phyloP scores from a whole-genome alignment of 2,888 invertebrate species.

The Eristalis pertinax region DNA sequence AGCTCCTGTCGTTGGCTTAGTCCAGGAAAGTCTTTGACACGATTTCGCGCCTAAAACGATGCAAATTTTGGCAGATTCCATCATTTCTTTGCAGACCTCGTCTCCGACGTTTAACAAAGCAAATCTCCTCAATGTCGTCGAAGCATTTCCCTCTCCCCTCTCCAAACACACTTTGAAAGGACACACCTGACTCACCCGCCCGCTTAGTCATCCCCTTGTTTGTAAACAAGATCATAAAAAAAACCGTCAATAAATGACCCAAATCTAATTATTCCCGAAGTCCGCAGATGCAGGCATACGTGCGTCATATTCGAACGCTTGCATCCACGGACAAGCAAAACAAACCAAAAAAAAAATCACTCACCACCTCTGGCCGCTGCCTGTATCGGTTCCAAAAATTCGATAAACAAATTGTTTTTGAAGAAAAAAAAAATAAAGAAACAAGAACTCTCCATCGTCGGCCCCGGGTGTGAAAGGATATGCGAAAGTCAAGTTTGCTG shows the following conservation, averaged over 20 bases:
- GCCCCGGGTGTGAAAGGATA: conserved; percentile 28
- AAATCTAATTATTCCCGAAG: neutral
- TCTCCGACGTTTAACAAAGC: too few species aligned
- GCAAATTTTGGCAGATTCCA: too few species aligned
- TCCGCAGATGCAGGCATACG: conserved; percentile 4
- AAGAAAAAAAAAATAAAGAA: neutral
- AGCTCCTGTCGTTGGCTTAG: too few species aligned
- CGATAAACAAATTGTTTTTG: conserved; percentile 27
- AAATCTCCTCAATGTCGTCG: too few species aligned
- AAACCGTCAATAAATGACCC: neutral
- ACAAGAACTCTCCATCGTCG: neutral
- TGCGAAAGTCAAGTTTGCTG: conserved; percentile 21
- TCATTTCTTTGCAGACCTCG: too few species aligned
- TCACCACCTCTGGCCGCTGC: conserved; percentile 6
- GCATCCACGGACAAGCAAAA: neutral
- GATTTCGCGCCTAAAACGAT: too few species aligned
- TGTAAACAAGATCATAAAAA: neutral
- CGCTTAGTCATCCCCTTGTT: neutral
- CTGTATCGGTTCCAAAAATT: conserved; percentile 15
- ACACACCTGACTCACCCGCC: neutral
- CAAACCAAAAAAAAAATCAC: neutral
- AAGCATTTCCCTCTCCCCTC: too few species aligned
- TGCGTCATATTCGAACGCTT: neutral
- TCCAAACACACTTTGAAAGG: neutral
- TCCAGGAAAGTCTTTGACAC: too few species aligned